Percentiles rank a stretch among this genome's conserved stretches.
Evolutionary conservation across 2,113 vertebrate genomes (phyloP).

Genomic region (Lepus americanus): DNA sequence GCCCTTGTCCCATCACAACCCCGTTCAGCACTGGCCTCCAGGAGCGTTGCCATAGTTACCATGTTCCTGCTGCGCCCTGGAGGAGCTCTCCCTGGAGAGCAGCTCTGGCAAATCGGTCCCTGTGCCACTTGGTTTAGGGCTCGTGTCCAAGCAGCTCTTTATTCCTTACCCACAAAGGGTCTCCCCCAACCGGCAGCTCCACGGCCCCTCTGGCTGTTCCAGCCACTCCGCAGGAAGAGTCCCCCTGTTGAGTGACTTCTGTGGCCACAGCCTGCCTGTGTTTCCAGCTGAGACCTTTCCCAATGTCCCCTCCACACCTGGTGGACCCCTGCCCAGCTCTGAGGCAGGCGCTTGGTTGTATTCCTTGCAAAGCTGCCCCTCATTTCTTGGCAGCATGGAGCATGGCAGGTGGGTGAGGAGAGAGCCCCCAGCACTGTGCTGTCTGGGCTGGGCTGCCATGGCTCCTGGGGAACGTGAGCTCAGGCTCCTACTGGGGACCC

Average conservation of each 20-base stretch:
- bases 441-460: background rate
- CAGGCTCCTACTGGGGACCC: background rate
- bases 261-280: background rate
- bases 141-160: background rate
- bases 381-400: background rate
- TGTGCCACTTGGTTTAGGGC: constrained; percentile 16
- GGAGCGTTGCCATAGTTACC: background rate
- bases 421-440: background rate
- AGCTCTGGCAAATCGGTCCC: background rate
- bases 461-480: background rate
- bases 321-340: constrained; percentile 44
- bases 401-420: background rate
- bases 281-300: constrained; percentile 38
- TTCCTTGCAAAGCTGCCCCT: constrained; percentile 33
- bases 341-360: constrained; percentile 47
- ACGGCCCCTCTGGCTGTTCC: background rate
- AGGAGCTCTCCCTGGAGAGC: background rate
- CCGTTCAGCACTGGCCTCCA: background rate
- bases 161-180: background rate
- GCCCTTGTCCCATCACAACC: background rate
- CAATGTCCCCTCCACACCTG: background rate
- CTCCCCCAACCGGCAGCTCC: background rate
- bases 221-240: background rate
- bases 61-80: background rate
- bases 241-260: background rate